Conservation (phyloP, 1,140 invertebrate species). For the Bombus huntii region DNA sequence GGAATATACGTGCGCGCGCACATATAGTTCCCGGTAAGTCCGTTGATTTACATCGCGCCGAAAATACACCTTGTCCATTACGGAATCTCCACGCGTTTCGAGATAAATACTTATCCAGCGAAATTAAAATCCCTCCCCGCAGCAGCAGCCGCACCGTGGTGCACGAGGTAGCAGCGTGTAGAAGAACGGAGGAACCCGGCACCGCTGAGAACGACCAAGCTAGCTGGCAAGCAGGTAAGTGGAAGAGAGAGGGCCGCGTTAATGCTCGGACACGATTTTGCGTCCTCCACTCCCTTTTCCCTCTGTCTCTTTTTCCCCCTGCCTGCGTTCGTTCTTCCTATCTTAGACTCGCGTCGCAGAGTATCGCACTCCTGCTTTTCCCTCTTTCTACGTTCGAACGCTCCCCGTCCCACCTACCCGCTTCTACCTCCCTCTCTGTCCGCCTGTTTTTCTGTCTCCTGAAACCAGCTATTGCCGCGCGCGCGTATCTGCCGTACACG, state of each 20-base stretch:
- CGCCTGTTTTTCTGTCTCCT: slow-evolving; percentile 50
- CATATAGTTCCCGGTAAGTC: slow-evolving; percentile 4
- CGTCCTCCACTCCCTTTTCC: slow-evolving; percentile 9
- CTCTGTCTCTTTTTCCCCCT: slow-evolving; percentile 3
- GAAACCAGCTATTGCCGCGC: slow-evolving; percentile 55
- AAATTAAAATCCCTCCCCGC: slow-evolving; percentile 43
- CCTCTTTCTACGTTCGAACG: not conserved
- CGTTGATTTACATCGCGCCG: slow-evolving; percentile 49
- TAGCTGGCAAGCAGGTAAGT: not conserved
- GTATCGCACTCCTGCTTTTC: slow-evolving; percentile 3
- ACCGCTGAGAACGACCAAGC: slow-evolving; percentile 23
- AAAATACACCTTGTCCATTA: slow-evolving; percentile 53
- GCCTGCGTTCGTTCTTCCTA: not conserved
- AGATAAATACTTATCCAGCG: slow-evolving; percentile 50
- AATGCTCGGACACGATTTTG: slow-evolving; percentile 46
- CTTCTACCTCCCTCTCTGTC: slow-evolving; percentile 4
- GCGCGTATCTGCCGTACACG: slow-evolving; percentile 33
- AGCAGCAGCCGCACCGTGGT: not conserved
- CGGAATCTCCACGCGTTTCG: slow-evolving; percentile 18
- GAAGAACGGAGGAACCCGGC: slow-evolving; percentile 23
- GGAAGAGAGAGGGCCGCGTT: slow-evolving; percentile 23
- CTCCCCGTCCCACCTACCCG: not conserved
- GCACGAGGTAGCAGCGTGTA: not conserved
- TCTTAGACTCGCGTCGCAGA: slow-evolving; percentile 34
- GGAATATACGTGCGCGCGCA: slow-evolving; percentile 26